phyloP scores from a whole-genome alignment of 2,113 vertebrate species.

The Boulengeromyrus knoepffleri region DNA sequence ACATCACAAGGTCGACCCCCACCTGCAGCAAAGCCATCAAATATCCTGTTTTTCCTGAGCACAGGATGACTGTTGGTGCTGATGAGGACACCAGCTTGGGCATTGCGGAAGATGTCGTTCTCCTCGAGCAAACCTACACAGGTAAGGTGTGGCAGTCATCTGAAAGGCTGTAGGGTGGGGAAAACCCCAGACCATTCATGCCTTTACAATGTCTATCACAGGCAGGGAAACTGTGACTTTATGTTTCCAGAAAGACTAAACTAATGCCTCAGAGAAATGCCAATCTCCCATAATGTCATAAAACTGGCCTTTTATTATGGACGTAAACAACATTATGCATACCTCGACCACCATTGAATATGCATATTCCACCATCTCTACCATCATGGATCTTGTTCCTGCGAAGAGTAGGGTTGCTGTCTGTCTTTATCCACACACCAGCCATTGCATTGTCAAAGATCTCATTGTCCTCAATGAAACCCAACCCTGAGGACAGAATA shows the following conservation, averaged over 20 bases:
- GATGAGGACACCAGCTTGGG: slow-evolving; percentile 96
- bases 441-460: slow-evolving; percentile 99
- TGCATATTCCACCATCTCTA: slow-evolving; percentile 96
- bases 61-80: slow-evolving; percentile 98
- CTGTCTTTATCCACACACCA: slow-evolving; percentile 98
- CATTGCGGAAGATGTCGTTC: slow-evolving; percentile 98
- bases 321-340: not conserved
- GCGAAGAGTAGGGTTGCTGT: slow-evolving; percentile 96
- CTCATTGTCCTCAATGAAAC: slow-evolving; percentile 99
- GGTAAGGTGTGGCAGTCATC: not conserved
- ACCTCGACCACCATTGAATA: slow-evolving; percentile 99
- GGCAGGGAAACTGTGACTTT: not conserved
- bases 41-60: slow-evolving; percentile 96
- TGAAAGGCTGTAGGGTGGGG: not conserved
- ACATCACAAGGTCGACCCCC: slow-evolving; percentile 31
- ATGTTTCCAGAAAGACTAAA: not conserved
- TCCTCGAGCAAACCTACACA: slow-evolving; percentile 86
- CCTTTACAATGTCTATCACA: not conserved
- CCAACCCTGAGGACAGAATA: slow-evolving; percentile 66
- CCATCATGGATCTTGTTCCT: slow-evolving; percentile 99
- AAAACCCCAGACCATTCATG: not conserved
- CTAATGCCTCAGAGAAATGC: not conserved
- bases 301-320: not conserved
- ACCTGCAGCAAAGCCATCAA: slow-evolving; percentile 98
- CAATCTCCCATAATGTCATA: not conserved